Base-by-base conservation (phyloP, 2,888 invertebrate species). In the Pseudococcus viburni region DNA sequence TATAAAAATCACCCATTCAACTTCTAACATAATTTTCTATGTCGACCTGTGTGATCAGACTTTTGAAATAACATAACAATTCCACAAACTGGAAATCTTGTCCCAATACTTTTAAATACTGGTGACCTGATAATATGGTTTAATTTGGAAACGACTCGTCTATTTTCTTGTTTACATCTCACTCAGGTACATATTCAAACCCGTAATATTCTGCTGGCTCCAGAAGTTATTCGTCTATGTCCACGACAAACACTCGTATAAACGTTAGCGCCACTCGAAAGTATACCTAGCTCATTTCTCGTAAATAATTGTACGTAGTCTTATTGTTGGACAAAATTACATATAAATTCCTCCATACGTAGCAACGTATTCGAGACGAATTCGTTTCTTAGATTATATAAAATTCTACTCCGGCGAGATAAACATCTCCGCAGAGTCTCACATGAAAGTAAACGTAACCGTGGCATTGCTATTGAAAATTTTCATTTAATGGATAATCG, bases 391-490 rank as follows among this genome's bases (percentile, higher is more conserved):
- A 33, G 68, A 73, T 59, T 59, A 59, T 73, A 73, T 33, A 33
- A 33, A 33, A 33, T 33, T 33, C 42, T 5, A 42, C 42, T 42
- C 26, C 59, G 17, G 12, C 4, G 51, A 73, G 73, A 73, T 73
- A 39, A 39, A 39, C 39, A 73, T 73, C 42, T 42, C 42, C 0
- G 0, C 33, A 1, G 33, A 64, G 73, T 15, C 8, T 19, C 4
- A 19, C 8, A 73, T 73, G 73, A 73, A 73, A 73, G 73, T 73
- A 73, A 73, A 73, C 73, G 73, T 73, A 73, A 73, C 73, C 73
- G 73, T 73, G 73, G 33, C 73, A 73, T 73, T 73, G 73, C 73
- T 73, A 73, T 73, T 73, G 73, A 73, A 73, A 73, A 73, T 17
- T 73, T 73, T 73, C 73, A 17, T 12, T 17, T 73, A 73, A 73